Base-by-base conservation (phyloP, 2,797 vertebrate genomes). In the Argya squamiceps region DNA sequence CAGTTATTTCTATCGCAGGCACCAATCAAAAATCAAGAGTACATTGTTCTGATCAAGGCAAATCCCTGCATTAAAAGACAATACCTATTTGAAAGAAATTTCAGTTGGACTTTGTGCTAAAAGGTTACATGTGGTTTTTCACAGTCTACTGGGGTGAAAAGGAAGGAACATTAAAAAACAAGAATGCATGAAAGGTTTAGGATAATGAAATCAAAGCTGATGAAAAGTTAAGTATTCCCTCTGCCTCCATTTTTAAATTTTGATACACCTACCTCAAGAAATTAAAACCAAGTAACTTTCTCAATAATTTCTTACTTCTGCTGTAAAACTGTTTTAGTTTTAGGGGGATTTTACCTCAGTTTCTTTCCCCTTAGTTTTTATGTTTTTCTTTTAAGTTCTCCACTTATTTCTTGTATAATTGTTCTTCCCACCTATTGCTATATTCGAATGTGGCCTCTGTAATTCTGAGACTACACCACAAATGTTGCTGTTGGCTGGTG, bases 21-120 rank as follows among this genome's bases (percentile, higher is more conserved):
- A 8, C 49, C 84, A 94, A 55, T 82, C 81, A 85, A 73, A 93
- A 94, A 93, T 91, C 89, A 94, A 85, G 74, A 29, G 32, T 55
- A 9, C 49, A 84, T 96, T 95, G 78, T 96, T 93, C 93, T 87
- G 67, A 69, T 64, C 43, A 20, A 58, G 32, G 47, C 37, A 88
- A 93, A 89, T 32, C 16, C 6, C 9, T 29, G 47, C 71, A 19
- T 37, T 53, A n/a, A 47, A 87, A 95, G 75, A 56, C 30, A 84
- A 77, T 84, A 29, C 47, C 47, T 60, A 24, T 15, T 75, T 83
- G 41, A 63, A 80, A 60, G 44, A 67, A 55, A 30, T 89, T 67
- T 22, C 43, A 70, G 12, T 88, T 59, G 82, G 41, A n/a, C 64
- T 84, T 92, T 59, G 34, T 64, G 58, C 27, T 22, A 55, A 55